A percentile compares a stretch with the other conserved stretches of the same genome.
Conservation (phyloP, 2,888 invertebrate genomes). For the Polylopha cassiicola region DNA sequence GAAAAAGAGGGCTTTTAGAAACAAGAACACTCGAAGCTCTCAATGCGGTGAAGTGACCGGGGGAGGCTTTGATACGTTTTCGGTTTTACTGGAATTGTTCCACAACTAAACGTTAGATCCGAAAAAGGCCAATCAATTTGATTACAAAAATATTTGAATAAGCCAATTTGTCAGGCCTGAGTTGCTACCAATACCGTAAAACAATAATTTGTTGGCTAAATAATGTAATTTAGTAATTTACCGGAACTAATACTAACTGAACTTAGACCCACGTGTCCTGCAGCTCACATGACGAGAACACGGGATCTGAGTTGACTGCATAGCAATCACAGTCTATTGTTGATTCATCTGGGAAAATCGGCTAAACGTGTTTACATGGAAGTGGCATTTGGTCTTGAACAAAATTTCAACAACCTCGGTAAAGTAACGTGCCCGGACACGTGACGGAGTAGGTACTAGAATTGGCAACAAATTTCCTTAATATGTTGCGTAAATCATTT, state of each 20-base stretch:
- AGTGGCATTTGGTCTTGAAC: slow-evolving; percentile 17
- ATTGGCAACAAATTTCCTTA: slow-evolving; percentile 1
- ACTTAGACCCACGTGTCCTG: slow-evolving; percentile 18
- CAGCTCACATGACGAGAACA: slow-evolving; percentile 37
- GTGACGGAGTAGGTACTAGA: slow-evolving; percentile 4
- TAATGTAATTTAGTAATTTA: no score
- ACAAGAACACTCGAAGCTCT: slow-evolving; percentile 29
- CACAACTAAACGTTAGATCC: no score
- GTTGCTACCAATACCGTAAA: no score
- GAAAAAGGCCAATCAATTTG: no score
- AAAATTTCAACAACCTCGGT: slow-evolving; percentile 17
- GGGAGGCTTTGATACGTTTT: slow-evolving; percentile 26
- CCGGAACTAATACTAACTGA: no score
- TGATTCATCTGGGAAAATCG: slow-evolving; percentile 30
- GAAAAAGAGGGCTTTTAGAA: slow-evolving; percentile 23
- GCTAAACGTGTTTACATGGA: slow-evolving; percentile 32
- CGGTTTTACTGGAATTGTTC: background rate
- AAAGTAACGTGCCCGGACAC: slow-evolving; percentile 13
- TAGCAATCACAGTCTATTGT: slow-evolving; percentile 38
- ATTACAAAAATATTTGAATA: no score
- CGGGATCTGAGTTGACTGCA: slow-evolving; percentile 43
- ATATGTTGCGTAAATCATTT: no score
- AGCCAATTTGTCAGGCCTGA: no score
- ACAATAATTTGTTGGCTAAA: no score
- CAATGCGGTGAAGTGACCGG: slow-evolving; percentile 27